Conservation (phyloP, 1,140 invertebrate species). For the Nebria ingens region DNA sequence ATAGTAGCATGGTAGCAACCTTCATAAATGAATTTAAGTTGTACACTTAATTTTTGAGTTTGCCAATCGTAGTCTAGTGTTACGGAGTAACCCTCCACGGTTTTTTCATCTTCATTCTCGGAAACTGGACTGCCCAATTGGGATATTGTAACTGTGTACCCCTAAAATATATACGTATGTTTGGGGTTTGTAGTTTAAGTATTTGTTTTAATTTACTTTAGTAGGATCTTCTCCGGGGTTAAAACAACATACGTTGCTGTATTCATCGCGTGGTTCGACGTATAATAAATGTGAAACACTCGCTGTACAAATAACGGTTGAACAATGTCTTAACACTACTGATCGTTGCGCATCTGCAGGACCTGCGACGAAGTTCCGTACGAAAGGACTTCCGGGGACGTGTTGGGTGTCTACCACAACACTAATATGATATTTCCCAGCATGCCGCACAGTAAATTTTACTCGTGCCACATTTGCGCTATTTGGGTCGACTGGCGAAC, state of each 20-base stretch:
- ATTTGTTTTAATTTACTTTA: constrained; percentile 36
- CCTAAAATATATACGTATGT: constrained; percentile 38
- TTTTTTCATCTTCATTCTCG: constrained; percentile 32
- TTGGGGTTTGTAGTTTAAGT: constrained; percentile 12
- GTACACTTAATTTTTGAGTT: constrained; percentile 51
- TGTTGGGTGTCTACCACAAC: constrained; percentile 63
- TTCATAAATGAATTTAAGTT: constrained; percentile 54
- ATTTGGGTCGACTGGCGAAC: constrained; percentile 71
- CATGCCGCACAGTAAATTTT: constrained; percentile 82
- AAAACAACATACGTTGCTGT: constrained; percentile 72
- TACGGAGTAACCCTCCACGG: constrained; percentile 45
- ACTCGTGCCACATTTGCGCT: constrained; percentile 75
- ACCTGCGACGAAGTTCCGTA: constrained; percentile 51
- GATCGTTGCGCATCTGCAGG: constrained; percentile 75
- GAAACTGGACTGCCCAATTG: constrained; percentile 35
- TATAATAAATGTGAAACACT: constrained; percentile 65
- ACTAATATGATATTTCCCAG: constrained; percentile 78
- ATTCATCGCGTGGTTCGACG: constrained; percentile 81
- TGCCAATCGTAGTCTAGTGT: constrained; percentile 52
- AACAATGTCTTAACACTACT: constrained; percentile 73
- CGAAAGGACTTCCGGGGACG: constrained; percentile 50
- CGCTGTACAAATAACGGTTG: constrained; percentile 74
- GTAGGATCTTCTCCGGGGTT: constrained; percentile 51
- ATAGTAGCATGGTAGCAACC: constrained; percentile 78
- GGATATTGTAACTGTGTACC: constrained; percentile 44